Evolutionary conservation across 2,113 vertebrate genomes (phyloP), one percentile per base, ranked within the genome.

Genomic region (Bujurquina vittata): DNA sequence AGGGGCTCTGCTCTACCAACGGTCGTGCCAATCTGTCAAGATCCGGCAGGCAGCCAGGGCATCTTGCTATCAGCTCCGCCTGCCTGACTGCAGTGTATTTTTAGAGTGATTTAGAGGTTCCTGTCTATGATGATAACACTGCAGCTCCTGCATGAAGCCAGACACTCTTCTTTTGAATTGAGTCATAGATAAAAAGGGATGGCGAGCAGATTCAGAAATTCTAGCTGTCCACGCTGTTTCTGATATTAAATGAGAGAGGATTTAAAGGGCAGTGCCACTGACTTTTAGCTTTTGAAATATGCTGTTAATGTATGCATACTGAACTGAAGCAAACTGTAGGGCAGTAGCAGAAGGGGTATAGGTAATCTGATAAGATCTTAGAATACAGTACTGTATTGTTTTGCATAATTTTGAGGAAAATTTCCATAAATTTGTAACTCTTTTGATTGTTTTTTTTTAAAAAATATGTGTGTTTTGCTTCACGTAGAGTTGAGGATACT

Each of bases 91-190:
- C 84, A 58, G 87, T 83, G 88, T 93, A 92, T 93, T 93, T 94
- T 94, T 91, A 90, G 90, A 92, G 88, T 92, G 89, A 93, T 94
- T 93, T 94, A 90, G 75, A 79, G 72, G 63, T 87, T 87, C 67
- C 80, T 92, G 86, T 90, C 91, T 93, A 43, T 91, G 80, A 90
- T 82, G 90, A 91, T 93, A 87, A 87, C 61, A 46, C 81, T 84
- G 85, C 87, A 52, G 86, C 83, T 86, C 58, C 88, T 59, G 90
- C 84, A n/a, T 63, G 80, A 84, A 73, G 84, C 83, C 88, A 40
- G 63, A 40, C 17, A 20, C 63, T 60, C 54, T 80, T 10, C 59
- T 40, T 89, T 83, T 88, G 79, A 89, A 80, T 77, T 75, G 54
- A 91, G 79, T 61, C 74, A 1, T 5, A 87, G 91, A 91, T 90